Evolutionary conservation across 1,140 invertebrate species (phyloP), one percentile per base, ranked within the genome.

Genomic region (Drosophila lini): DNA sequence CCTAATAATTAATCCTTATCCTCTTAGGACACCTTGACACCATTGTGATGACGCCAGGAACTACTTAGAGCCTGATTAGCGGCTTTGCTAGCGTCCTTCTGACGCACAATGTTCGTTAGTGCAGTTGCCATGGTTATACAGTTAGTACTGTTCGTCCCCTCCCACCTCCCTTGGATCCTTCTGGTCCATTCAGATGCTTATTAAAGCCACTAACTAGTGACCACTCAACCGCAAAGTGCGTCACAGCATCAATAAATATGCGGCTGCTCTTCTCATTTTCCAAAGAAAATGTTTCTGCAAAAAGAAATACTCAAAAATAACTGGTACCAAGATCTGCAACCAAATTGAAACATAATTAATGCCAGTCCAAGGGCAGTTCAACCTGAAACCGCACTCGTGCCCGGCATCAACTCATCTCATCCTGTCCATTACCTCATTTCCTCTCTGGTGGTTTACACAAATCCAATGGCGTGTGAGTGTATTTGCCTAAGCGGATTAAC

Each of bases 401-500:
- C 48, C 7, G 44, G 48, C 32, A 62, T 28, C 36, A 58, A 15
- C 44, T 41, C 36, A 58, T 22, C 53, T 22, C 67, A 71, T 71
- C 52, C 53, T 28, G 52, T 34, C 38, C 38, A 55, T 55, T 55
- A 38, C 19, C 34, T 25, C 16, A 57, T 48, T 53, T 68, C 68
- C 68, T 44, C 22, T 32, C 62, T 36, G 40, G 59, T 36, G 78
- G 42, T 50, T 50, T 31, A 25, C 50, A 31, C 22, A 11, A 55
- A 31, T 44, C 59, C 74, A 64, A 75, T 76, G 62, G 63, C 36
- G 55, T 61, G 73, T 41, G 56, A 55, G 73, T 74, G 58, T 57
- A 63, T 82, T 64, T 60, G 55, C 60, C 42, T 84, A 86, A 84
- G 63, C 76, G 68, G 76, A 78, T 86, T 86, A 73, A 22, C 41